These are phyloP conservation scores for Psittacula echo DNA, from an alignment of 2,797 vertebrate genomes.

Conservation along the genomic window DNA sequence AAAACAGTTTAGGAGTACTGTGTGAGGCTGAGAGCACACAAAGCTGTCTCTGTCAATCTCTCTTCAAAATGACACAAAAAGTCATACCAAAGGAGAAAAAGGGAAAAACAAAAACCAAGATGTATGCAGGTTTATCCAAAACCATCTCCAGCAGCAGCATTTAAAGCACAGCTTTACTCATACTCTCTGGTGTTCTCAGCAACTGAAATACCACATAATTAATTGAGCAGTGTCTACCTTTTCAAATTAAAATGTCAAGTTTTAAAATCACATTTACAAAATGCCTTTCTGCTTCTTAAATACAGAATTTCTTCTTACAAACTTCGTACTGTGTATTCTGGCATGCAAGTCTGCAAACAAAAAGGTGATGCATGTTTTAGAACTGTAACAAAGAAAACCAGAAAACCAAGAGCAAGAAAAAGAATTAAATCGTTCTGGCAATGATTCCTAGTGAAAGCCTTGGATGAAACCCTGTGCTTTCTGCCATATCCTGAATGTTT, in stretches of 20 bases:
- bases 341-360: background rate
- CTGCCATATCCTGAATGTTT: background rate
- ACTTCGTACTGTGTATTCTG: rapidly evolving
- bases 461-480: background rate
- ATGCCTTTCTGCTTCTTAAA: background rate
- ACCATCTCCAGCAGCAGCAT: background rate
- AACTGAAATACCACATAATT: background rate
- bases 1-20: background rate
- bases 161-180: background rate
- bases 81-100: background rate
- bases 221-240: background rate
- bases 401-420: background rate
- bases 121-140: background rate
- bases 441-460: background rate
- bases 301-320: background rate
- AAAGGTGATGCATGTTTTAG: background rate
- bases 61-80: background rate
- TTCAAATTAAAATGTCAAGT: background rate
- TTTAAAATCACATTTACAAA: background rate
- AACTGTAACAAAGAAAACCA: background rate
- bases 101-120: background rate
- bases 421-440: background rate
- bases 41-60: background rate
- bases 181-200: background rate
- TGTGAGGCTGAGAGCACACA: background rate